These are phyloP conservation scores for Augiades crinisus DNA, from an alignment of 2,888 invertebrate genomes.

Conservation along the genomic window DNA sequence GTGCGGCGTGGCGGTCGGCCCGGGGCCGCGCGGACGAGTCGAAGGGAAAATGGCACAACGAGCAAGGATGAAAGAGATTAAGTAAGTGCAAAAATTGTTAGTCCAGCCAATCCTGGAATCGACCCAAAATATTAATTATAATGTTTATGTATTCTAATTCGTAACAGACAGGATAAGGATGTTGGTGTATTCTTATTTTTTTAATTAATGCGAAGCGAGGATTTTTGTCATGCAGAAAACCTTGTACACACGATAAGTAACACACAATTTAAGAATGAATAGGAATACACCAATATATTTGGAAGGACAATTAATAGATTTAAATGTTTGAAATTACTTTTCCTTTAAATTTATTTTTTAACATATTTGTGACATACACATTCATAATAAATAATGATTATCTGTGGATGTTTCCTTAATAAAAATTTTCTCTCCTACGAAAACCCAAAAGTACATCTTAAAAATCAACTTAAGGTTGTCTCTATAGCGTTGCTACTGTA, in stretches of 20 bases:
- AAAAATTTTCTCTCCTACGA: no score
- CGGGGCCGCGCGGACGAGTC: constrained; percentile 46
- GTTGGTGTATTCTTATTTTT: constrained; percentile 24
- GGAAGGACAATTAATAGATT: no score
- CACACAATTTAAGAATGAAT: constrained; percentile 10
- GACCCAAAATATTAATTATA: not conserved
- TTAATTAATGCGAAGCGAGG: constrained; percentile 13
- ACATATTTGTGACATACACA: no score
- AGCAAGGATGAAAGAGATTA: constrained; percentile 53
- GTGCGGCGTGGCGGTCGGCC: constrained; percentile 61
- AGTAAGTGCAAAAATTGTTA: constrained; percentile 59
- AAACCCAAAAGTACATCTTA: no score
- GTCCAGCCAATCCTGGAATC: constrained; percentile 76
- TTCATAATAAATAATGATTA: no score
- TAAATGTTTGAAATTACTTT: no score
- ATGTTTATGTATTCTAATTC: no score
- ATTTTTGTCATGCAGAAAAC: constrained; percentile 4
- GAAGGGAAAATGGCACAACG: constrained; percentile 78
- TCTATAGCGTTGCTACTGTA: no score
- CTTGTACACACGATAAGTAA: constrained; percentile 7
- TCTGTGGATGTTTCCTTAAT: no score
- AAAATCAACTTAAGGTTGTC: no score
- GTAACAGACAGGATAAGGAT: no score
- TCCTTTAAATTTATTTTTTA: no score
- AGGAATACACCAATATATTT: constrained; percentile 22